These are phyloP conservation scores for Synodontis membranacea DNA, from an alignment of 2,113 vertebrate species.

Conservation along the genomic window DNA sequence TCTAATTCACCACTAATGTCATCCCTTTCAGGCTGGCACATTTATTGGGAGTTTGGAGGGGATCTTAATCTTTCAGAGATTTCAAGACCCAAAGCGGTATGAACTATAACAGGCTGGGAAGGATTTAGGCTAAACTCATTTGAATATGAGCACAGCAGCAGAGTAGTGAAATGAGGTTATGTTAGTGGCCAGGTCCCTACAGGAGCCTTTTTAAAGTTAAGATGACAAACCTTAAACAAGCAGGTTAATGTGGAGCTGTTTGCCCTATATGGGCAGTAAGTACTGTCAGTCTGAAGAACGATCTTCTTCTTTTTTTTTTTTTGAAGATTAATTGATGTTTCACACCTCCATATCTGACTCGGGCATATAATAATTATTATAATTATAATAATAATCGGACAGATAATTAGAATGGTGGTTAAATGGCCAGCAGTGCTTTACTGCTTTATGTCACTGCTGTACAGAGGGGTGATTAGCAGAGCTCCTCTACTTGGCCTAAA, in stretches of 20 bases:
- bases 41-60: conserved; percentile 1
- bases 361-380: too few species aligned
- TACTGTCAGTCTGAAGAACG: neutral
- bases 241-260: neutral
- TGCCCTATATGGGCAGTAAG: neutral
- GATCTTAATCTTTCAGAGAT: conserved; percentile 42
- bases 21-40: conserved; percentile 11
- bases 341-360: neutral
- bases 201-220: conserved; percentile 19
- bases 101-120: conserved; percentile 29
- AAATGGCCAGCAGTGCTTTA: conserved; percentile 3
- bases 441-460: conserved; percentile 22
- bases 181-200: conserved; percentile 12
- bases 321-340: conserved; percentile 35
- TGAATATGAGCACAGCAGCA: conserved; percentile 31
- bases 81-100: conserved; percentile 33
- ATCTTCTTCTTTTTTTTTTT: conserved; percentile 27
- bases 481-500: conserved; percentile 4
- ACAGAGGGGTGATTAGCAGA: conserved; percentile 11
- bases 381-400: too few species aligned
- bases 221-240: conserved; percentile 4
- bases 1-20: conserved; percentile 26
- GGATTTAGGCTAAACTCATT: conserved; percentile 42
- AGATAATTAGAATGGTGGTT: conserved; percentile 13
- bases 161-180: conserved; percentile 36